Percentiles rank a stretch among this genome's conserved stretches.
phyloP scores from a whole-genome alignment of 1,140 invertebrate genomes.

The Megalonaias nervosa region DNA sequence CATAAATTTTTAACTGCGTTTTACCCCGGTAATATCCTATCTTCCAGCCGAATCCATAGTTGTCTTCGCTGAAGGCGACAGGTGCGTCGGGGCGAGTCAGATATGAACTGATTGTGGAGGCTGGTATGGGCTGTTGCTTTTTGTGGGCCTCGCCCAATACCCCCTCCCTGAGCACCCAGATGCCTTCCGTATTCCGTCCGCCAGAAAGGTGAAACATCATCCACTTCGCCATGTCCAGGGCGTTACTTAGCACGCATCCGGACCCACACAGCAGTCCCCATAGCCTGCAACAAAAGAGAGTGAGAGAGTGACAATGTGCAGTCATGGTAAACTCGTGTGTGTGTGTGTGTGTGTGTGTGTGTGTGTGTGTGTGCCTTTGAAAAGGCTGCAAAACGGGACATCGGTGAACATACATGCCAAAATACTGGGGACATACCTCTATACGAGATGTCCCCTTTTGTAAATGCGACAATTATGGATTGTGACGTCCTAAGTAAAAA shows the following conservation, averaged over 20 bases:
- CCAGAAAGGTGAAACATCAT: conserved; percentile 55
- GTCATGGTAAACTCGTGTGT: too few species aligned
- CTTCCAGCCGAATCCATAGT: conserved; percentile 50
- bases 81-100: conserved; percentile 35
- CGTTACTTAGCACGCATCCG: conserved; percentile 49
- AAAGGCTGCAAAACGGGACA: too few species aligned
- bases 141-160: conserved; percentile 24
- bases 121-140: conserved; percentile 25
- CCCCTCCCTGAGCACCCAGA: conserved; percentile 18
- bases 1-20: too few species aligned
- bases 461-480: too few species aligned
- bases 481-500: too few species aligned
- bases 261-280: conserved; percentile 52
- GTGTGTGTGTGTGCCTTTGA: too few species aligned
- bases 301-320: background rate
- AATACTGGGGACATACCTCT: too few species aligned
- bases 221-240: conserved; percentile 61
- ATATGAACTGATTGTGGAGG: conserved; percentile 21
- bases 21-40: conserved; percentile 52
- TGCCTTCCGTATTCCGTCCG: conserved; percentile 27
- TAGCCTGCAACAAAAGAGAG: conserved; percentile 34
- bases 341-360: too few species aligned
- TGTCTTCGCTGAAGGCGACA: conserved; percentile 29
- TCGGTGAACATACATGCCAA: too few species aligned
- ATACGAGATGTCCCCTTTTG: too few species aligned